Evolutionary conservation across 2,888 invertebrate genomes (phyloP), one percentile per base, ranked within the genome.

Genomic region (Spodoptera exigua): DNA sequence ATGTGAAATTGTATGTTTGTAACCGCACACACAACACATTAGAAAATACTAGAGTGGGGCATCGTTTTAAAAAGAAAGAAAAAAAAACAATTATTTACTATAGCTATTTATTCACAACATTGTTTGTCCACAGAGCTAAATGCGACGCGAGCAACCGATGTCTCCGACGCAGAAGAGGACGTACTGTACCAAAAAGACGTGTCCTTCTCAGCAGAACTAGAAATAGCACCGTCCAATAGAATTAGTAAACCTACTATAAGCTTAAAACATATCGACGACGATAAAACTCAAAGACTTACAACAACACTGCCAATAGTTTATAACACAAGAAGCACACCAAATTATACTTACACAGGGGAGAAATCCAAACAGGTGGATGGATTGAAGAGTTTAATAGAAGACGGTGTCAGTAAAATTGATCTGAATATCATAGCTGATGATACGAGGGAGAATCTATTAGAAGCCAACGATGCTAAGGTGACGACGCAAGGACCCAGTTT

Each of bases 181-280:
- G 95, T 97, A 61, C 90, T 97, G 36, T 96, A 96, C 81, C 96
- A 97, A 88, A 97, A 97, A 88, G 97, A 97, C 80, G 97, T 96
- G 3, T 96, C 96, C 48, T 96, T 97, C 88, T 97, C 97, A 70
- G 97, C 96, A 34, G 96, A 97, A 89, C 92, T 96, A 86, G 96
- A 95, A 83, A 89, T 94, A 80, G 93, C 94, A 53, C 92, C 94
- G 89, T 93, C 92, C 92, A 92, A 77, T 93, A 93, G 89, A 87
- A 58, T 91, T 82, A 91, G 84, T 85, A 89, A 88, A 82, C 81
- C 82, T 86, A 89, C 84, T 69, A 72, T 89, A 86, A 89, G 84
- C 81, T 76, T 85, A 72, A 88, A 70, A 86, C 89, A 89, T 89
- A 89, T 86, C 87, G 86, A 84, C 27, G 74, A 71, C 32, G 59